These are phyloP conservation scores for Dendrocincla tyrannina DNA, from an alignment of 2,797 vertebrate genomes.

Conservation along the genomic window DNA sequence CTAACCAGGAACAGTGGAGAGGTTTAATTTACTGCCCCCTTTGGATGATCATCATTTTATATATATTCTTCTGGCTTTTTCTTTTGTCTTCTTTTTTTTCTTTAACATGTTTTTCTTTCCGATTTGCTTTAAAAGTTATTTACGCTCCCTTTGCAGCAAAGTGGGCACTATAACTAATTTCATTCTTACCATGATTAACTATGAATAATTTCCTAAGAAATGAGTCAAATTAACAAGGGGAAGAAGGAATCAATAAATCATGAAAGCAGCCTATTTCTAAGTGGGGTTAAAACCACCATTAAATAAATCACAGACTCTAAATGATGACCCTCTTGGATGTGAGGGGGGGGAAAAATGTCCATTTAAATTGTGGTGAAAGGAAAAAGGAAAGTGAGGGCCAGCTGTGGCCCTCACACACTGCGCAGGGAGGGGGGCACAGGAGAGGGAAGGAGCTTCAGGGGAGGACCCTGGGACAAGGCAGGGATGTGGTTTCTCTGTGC, in stretches of 20 bases:
- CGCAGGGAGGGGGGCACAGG: not conserved
- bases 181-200: slow-evolving; percentile 78
- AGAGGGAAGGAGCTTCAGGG: not conserved
- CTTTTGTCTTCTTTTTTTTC: not conserved
- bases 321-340: slow-evolving; percentile 2
- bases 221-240: slow-evolving; percentile 79
- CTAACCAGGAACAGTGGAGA: slow-evolving; percentile 49
- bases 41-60: slow-evolving; percentile 36
- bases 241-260: slow-evolving; percentile 81
- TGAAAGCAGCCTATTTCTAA: slow-evolving; percentile 74
- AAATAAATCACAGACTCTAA: slow-evolving; percentile 76
- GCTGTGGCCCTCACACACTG: not conserved
- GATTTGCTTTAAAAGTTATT: slow-evolving; percentile 77
- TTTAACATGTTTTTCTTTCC: slow-evolving; percentile 50
- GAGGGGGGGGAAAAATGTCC: not conserved
- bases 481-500: not conserved
- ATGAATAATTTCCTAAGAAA: slow-evolving; percentile 82
- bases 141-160: slow-evolving; percentile 76
- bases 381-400: not conserved
- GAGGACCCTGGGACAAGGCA: not conserved
- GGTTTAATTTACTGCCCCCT: slow-evolving; percentile 70
- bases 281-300: slow-evolving; percentile 78
- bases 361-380: slow-evolving; percentile 41
- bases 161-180: slow-evolving; percentile 76
- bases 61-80: slow-evolving; percentile 56